phyloP scores from a whole-genome alignment of 2,888 invertebrate species.

The Spisula solida region DNA sequence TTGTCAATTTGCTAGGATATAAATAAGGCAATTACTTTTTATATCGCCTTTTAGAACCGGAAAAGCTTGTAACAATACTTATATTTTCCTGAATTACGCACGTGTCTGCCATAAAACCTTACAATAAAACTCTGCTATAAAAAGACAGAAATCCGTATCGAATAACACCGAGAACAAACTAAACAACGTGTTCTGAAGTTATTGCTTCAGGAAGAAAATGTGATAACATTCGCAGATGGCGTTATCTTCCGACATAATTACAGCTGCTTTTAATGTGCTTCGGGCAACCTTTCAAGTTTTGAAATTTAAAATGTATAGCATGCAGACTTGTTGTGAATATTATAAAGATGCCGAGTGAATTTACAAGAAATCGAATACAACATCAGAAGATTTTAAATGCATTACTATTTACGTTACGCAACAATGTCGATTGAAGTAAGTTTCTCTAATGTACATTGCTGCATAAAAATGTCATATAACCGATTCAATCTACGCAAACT shows the following conservation, averaged over 20 bases:
- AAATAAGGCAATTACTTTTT: neutral
- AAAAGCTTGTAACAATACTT: slow-evolving; percentile 13
- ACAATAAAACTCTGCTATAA: neutral
- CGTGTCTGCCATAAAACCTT: neutral
- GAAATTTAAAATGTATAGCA: neutral
- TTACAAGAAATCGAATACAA: neutral
- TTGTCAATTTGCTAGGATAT: slow-evolving; percentile 1
- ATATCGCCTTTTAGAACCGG: neutral
- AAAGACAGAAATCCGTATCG: neutral
- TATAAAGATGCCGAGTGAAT: neutral
- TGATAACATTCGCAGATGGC: slow-evolving; percentile 12
- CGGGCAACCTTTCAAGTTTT: slow-evolving; percentile 9
- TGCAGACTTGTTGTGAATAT: neutral
- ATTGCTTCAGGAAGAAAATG: neutral
- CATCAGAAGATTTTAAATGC: neutral
- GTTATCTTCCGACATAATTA: slow-evolving; percentile 3
- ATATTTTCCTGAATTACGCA: neutral
- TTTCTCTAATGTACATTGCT: too few relatives aligned
- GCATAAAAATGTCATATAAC: neutral
- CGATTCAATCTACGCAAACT: neutral
- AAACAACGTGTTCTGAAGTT: slow-evolving; percentile 2
- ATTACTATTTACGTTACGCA: neutral
- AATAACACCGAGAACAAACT: neutral
- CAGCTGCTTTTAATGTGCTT: slow-evolving; percentile 3
- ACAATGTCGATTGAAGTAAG: too few relatives aligned